Evolutionary conservation across 1,140 invertebrate genomes (phyloP).

Genomic region (Protaetia brevitarsis): DNA sequence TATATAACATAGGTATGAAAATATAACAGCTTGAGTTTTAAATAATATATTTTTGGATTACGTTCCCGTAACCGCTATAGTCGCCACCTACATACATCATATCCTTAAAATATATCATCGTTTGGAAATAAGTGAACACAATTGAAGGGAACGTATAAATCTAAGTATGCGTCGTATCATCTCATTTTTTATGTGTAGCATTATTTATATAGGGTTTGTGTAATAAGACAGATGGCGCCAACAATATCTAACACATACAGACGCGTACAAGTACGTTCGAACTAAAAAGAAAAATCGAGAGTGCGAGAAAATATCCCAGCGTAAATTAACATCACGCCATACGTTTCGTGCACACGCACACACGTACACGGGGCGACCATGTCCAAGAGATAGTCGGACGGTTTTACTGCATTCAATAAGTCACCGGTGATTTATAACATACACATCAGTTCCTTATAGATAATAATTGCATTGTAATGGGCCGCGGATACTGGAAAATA

Average conservation of each 20-base stretch:
- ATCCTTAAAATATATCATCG: too few relatives aligned
- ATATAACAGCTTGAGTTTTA: too few relatives aligned
- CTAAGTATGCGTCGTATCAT: not conserved
- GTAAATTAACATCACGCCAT: constrained; percentile 34
- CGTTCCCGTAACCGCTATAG: too few relatives aligned
- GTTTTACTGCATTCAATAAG: constrained; percentile 39
- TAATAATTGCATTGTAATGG: constrained; percentile 43
- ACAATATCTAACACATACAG: constrained; percentile 31
- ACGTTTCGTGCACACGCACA: not conserved
- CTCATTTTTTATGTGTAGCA: constrained; percentile 23
- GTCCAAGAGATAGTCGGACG: constrained; percentile 30
- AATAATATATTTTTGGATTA: too few relatives aligned
- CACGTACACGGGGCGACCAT: not conserved
- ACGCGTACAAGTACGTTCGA: not conserved
- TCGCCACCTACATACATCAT: too few relatives aligned
- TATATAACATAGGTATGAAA: too few relatives aligned
- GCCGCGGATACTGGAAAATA: constrained; percentile 27
- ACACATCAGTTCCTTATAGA: constrained; percentile 35
- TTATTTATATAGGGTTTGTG: constrained; percentile 31
- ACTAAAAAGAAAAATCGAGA: constrained; percentile 5
- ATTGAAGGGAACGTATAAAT: too few relatives aligned
- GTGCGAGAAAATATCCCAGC: constrained; percentile 29
- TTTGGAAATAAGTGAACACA: too few relatives aligned
- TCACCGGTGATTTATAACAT: constrained; percentile 39
- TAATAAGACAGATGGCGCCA: constrained; percentile 36